phyloP scores from a whole-genome alignment of 2,888 invertebrate genomes.

The Acanthococcus lagerstroemiae region DNA sequence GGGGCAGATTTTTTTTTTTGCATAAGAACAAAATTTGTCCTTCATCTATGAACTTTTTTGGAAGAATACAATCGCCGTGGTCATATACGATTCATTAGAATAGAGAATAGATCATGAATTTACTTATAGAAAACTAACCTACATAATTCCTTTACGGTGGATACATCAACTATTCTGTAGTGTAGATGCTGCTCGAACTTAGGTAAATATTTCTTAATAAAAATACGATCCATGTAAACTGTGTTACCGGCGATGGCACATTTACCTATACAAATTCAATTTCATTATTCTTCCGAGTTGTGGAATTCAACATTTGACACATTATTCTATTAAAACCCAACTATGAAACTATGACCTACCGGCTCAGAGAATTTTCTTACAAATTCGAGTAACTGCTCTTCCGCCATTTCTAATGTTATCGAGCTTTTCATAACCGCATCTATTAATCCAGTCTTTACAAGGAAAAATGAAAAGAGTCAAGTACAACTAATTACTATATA shows the following conservation, averaged over 20 bases:
- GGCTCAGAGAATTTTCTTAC: constrained; percentile 47
- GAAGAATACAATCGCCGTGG: too few relatives aligned
- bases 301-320: too few relatives aligned
- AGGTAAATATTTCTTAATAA: constrained; percentile 75
- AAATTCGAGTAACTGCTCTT: constrained; percentile 60
- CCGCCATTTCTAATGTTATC: constrained; percentile 56
- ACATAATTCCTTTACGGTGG: constrained; percentile 72
- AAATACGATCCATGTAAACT: constrained; percentile 74
- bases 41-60: too few relatives aligned
- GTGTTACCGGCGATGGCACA: constrained; percentile 82
- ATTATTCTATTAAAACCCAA: too few relatives aligned
- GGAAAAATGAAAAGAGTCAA: constrained; percentile 33
- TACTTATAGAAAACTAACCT: constrained; percentile 38
- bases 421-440: constrained; percentile 60
- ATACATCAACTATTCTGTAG: constrained; percentile 88
- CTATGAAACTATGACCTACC: too few relatives aligned
- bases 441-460: constrained; percentile 66
- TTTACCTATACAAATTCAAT: constrained; percentile 45
- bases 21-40: too few relatives aligned
- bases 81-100: too few relatives aligned
- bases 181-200: constrained; percentile 65
- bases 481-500: background rate
- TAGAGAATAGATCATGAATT: too few relatives aligned
- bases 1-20: too few relatives aligned
- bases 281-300: too few relatives aligned